Evolutionary conservation across 2,888 invertebrate genomes (phyloP), one percentile per base, ranked within the genome.

Genomic region (Dexiosoma caninum): DNA sequence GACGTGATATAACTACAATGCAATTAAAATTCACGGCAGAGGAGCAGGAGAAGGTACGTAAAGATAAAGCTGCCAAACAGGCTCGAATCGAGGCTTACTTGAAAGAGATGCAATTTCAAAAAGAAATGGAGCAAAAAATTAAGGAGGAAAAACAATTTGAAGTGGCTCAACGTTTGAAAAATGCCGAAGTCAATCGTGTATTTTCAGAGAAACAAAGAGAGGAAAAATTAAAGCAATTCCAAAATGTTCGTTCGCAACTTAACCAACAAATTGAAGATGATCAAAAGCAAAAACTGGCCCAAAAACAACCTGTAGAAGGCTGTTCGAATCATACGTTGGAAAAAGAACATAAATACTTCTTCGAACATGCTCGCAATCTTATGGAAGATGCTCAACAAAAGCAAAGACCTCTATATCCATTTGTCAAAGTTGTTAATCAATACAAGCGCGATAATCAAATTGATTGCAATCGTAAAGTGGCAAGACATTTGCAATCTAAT

Each of bases 1-100:
- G 91, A 14, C 92, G 92, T 35, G 93, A 92, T 12, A 84, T 91
- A 27, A 88, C 87, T 12, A 92, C 93, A 86, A 87, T 87, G 84
- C 90, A 90, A 8, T 85, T 88, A 12, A 86, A 87, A 84, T 90
- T 89, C 83, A 89, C 88, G 12, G 87, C 87, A 7, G 86, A 88
- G 69, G 89, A 90, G 74, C 85, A 85, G 42, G 85, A 85, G 3
- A 86, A 85, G n/a, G 83, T 87, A 2, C 84, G 87, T 35, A 85
- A 84, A 0, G 85, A 85, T 9, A 86, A 88, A 59, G 85, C 84
- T 30, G 75, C 83, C 2, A 90, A 88, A 35, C 81, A 84, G 12
- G 85, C 86, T 0, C 87, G 90, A 1, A 86, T 88, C 55, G 85
- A 86, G 16, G 85, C 86, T 2, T 87, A 89, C 46, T 79, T 84